Evolutionary conservation across 1,140 invertebrate species (phyloP), one percentile per base, ranked within the genome.

Genomic region (Pogonomyrmex barbatus): DNA sequence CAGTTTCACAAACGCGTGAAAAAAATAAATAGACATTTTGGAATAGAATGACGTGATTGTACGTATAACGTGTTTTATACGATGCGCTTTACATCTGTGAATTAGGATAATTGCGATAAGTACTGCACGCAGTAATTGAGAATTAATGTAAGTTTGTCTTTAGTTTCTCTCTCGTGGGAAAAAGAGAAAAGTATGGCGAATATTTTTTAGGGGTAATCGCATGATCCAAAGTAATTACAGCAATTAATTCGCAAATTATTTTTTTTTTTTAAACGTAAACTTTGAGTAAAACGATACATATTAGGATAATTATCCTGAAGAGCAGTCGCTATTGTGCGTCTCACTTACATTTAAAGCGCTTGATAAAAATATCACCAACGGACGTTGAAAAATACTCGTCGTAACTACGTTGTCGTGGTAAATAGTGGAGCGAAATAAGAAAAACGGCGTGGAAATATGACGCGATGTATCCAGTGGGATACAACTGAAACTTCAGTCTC

Each of bases 371-470:
- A 83, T 83, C 17, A 75, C 68, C 68, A 6, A 14, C n/a, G 42
- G 79, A 83, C 79, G 79, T 83, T 83, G 79, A 83, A 58, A 83
- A 75, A 83, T 83, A 75, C n/a, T 50, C 17, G 67, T 73, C 67
- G 79, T 83, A 83, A 83, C 79, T 75, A 83, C 58, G 68, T 83
- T 75, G 79, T 83, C 79, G 68, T 75, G 79, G 79, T 83, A 83
- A 83, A 83, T 83, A 83, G 79, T 60, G 45, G 30, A 30, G 33
- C 30, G 68, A 75, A 75, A 83, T 82, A 83, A 81, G 78, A 81
- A 83, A 83, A 83, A 83, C 54, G 68, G 68, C 79, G 79, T 75
- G 68, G 39, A 83, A 83, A 83, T 83, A 83, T 83, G 68, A 83
- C 79, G 79, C 79, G 79, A 83, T 83, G 54, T 54, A 75, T 75